Percentiles rank a stretch among this genome's conserved stretches.
Conservation (phyloP, 2,888 invertebrate species). For the Neoascia interrupta region DNA sequence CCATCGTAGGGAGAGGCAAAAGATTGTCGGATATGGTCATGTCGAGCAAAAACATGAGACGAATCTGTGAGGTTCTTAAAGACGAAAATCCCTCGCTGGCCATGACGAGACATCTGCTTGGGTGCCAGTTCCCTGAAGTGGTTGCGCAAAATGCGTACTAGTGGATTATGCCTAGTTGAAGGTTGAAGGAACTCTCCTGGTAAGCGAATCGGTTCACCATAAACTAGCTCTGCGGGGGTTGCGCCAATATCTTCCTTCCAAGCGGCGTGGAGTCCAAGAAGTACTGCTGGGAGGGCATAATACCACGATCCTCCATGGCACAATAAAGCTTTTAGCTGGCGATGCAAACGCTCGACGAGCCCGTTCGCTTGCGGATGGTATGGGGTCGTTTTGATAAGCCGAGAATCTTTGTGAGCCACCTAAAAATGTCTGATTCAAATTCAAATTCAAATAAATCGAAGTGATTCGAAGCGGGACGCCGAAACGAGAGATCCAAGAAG, state of each 20-base stretch:
- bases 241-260: conserved; percentile 32
- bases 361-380: conserved; percentile 14
- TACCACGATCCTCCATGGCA: too few relatives aligned
- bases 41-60: too few relatives aligned
- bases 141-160: neutral
- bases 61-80: too few relatives aligned
- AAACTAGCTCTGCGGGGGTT: conserved; percentile 30
- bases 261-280: conserved; percentile 26
- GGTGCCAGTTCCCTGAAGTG: too few relatives aligned
- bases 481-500: conserved; percentile 77
- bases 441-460: too few relatives aligned
- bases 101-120: too few relatives aligned
- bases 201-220: conserved; percentile 1
- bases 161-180: neutral
- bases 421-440: conserved; percentile 28
- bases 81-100: too few relatives aligned
- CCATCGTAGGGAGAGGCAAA: too few relatives aligned
- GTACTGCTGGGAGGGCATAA: conserved; percentile 23
- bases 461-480: conserved; percentile 74
- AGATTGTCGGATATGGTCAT: too few relatives aligned
- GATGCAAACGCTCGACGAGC: neutral
- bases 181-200: neutral
- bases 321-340: neutral
- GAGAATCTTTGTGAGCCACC: conserved; percentile 19
- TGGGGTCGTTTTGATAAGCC: conserved; percentile 22